Percentiles rank a stretch among this genome's conserved stretches.
These are phyloP conservation scores for Diloba caeruleocephala DNA, from an alignment of 2,888 invertebrate species.

Conservation along the genomic window DNA sequence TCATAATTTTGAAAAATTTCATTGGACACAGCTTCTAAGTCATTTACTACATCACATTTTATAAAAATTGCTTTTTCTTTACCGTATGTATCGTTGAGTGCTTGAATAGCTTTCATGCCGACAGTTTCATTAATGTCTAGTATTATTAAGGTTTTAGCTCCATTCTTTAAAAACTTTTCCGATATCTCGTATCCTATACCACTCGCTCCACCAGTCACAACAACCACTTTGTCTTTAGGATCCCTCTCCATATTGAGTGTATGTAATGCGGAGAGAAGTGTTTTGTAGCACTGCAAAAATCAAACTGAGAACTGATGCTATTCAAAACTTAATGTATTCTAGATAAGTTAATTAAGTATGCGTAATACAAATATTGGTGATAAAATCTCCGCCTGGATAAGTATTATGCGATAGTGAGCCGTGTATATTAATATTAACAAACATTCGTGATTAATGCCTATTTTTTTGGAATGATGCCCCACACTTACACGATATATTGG, in stretches of 20 bases:
- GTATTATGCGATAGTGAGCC: no score
- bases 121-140: constrained; percentile 56
- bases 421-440: no score
- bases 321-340: no score
- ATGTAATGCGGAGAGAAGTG: background rate
- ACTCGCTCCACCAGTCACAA: constrained; percentile 85
- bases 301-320: background rate
- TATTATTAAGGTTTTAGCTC: constrained; percentile 59
- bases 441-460: no score
- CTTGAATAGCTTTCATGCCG: constrained; percentile 69
- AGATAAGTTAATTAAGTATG: no score
- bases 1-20: constrained; percentile 60
- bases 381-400: no score
- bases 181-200: constrained; percentile 85
- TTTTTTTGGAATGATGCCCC: no score
- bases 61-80: constrained; percentile 77
- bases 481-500: no score
- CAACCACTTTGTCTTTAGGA: constrained; percentile 55
- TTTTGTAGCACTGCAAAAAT: background rate
- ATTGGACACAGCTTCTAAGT: constrained; percentile 74
- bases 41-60: constrained; percentile 81
- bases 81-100: constrained; percentile 77
- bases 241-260: constrained; percentile 49
- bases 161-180: constrained; percentile 76
- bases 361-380: no score